A percentile compares a stretch with the other conserved stretches of the same genome.
Evolutionary conservation across 2,113 vertebrate genomes (phyloP).

Genomic region (Phodopus roborovskii): DNA sequence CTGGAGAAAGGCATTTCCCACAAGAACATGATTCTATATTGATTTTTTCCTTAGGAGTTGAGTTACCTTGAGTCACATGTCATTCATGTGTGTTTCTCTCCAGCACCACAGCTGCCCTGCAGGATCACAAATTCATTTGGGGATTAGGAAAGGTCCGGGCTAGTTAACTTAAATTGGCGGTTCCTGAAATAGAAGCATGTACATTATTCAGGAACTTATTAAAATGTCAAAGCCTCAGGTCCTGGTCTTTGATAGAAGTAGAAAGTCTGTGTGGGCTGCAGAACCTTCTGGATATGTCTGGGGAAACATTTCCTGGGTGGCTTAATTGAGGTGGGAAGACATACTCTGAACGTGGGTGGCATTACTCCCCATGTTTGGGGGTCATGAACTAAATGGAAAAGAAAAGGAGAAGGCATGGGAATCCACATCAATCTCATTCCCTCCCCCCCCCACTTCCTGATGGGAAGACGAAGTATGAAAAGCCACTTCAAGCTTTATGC

Average conservation of each 20-base stretch:
- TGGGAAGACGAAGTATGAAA: too few relatives aligned
- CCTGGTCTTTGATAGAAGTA: too few relatives aligned
- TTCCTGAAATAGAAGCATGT: neutral
- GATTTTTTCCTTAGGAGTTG: neutral
- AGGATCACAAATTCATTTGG: neutral
- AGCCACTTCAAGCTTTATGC: neutral
- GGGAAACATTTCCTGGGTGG: neutral
- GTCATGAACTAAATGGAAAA: too few relatives aligned
- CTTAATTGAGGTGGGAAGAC: neutral
- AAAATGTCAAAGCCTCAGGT: neutral
- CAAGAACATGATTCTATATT: neutral
- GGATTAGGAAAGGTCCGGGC: neutral
- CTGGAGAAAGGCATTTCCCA: too few relatives aligned
- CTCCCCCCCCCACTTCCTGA: neutral
- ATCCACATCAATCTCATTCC: neutral
- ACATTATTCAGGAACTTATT: neutral
- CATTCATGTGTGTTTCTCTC: neutral
- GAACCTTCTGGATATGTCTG: neutral
- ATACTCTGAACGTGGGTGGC: neutral
- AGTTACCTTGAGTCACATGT: neutral
- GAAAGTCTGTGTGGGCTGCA: neutral
- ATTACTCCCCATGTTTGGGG: too few relatives aligned
- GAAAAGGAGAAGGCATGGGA: neutral
- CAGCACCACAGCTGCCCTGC: too few relatives aligned
- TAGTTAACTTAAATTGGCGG: neutral